Base-by-base conservation (phyloP, 2,113 vertebrate species). In the Istiophorus platypterus region DNA sequence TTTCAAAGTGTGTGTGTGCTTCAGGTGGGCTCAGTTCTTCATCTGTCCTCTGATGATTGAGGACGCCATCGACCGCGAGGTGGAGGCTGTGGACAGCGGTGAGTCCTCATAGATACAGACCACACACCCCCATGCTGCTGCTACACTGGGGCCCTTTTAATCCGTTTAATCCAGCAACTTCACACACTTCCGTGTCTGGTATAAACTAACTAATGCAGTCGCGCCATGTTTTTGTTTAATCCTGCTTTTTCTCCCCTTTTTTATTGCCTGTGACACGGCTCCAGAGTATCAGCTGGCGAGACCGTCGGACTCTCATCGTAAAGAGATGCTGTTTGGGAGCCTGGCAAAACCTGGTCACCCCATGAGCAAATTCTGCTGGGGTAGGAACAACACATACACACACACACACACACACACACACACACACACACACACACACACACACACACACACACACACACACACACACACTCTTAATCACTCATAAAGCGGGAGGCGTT, bases 41-140 rank as follows among this genome's bases (percentile, higher is more conserved):
- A 97, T 99, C 86, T 96, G 97, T 67, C 98, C 98, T 0, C 93
- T 99, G 71, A 98, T 99, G 98, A 97, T 97, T 31, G 95, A 97
- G 76, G 97, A 99, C 76, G 97, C 98, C 18, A 95, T 99, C 83
- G 97, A 98, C 89, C 92, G 98, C 72, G 98, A 99, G 92, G 97
- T 99, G 34, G 98, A 99, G 89, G 98, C 97, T 14, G 98, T 99
- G 76, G 98, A 99, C 92, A 99, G 98, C 67, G 98, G 98, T 99
- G 87, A 97, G 95, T 85, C 24, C 1, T 4, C 15, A 3, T 20
- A 24, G 26, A 26, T 17, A 17, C 1, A 7, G 49, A 56, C 42
- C 17, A 34, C 29, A 29, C 26, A 49, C 20, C n/a, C 0, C 13
- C 42, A 24, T n/a, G 13, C 52, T n/a, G 22, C 6, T 49, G 22